Evolutionary conservation across 2,888 invertebrate genomes (phyloP).

Genomic region (Lymantria monacha): DNA sequence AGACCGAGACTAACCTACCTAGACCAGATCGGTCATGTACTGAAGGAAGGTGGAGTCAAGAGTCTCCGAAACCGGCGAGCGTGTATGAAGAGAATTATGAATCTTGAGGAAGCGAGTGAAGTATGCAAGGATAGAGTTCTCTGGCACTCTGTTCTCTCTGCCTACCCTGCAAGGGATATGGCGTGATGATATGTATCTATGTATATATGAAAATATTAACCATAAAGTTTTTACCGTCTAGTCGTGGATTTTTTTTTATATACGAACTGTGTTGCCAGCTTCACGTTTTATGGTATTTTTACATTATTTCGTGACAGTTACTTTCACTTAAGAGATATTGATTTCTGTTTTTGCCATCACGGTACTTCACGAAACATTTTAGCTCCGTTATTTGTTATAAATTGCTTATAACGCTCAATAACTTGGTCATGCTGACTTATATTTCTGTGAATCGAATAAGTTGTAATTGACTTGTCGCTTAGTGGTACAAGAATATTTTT

Average conservation of each 20-base stretch:
- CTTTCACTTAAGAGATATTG: slow-evolving; percentile 31
- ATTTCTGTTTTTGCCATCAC: slow-evolving; percentile 24
- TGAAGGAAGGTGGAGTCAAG: no score
- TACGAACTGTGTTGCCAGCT: slow-evolving; percentile 19
- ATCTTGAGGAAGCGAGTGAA: no score
- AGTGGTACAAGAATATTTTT: no score
- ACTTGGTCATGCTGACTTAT: background rate
- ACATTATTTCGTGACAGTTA: slow-evolving; percentile 24
- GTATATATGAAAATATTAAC: background rate
- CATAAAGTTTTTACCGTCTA: background rate
- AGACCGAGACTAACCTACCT: no score
- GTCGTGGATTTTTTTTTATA: slow-evolving; percentile 12
- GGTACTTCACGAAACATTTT: slow-evolving; percentile 12
- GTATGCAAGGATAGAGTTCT: no score
- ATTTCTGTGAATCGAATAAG: background rate
- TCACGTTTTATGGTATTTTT: slow-evolving; percentile 32
- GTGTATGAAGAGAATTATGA: no score
- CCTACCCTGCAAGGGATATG: no score
- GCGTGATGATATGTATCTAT: no score
- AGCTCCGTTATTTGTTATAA: slow-evolving; percentile 16
- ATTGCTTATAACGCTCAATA: background rate
- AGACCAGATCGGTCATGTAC: no score
- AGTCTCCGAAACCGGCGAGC: no score
- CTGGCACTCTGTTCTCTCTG: no score
- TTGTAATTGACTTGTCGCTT: background rate